A percentile compares a stretch with the other conserved stretches of the same genome.
These are phyloP conservation scores for Odontamblyopus lacepedii DNA, from an alignment of 2,797 vertebrate species.

Conservation along the genomic window DNA sequence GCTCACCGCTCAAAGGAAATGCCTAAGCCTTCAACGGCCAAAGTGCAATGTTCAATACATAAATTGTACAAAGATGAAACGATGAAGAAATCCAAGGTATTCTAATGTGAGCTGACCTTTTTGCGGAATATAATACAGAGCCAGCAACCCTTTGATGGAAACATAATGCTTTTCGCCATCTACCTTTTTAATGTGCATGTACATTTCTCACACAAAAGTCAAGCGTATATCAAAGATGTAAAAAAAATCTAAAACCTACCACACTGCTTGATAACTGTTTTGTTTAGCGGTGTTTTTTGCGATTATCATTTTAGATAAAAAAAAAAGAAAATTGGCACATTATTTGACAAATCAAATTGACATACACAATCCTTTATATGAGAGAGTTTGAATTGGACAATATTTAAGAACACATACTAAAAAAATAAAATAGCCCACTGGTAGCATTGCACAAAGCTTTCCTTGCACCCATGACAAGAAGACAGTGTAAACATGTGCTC, in stretches of 20 bases:
- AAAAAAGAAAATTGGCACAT: neutral
- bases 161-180: neutral
- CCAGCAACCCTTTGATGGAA: neutral
- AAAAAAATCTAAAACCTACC: neutral
- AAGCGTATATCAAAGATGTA: neutral
- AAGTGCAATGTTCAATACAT: conserved; percentile 48
- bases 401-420: neutral
- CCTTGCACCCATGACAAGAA: neutral
- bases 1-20: conserved; percentile 70
- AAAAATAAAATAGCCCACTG: neutral
- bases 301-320: neutral
- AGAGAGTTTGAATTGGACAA: neutral
- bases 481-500: neutral
- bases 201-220: neutral
- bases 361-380: neutral
- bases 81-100: conserved; percentile 10
- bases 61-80: conserved; percentile 9
- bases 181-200: no score
- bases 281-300: neutral
- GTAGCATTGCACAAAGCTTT: neutral
- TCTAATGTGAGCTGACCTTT: conserved; percentile 9
- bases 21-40: conserved; percentile 57
- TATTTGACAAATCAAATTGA: no score
- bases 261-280: neutral
- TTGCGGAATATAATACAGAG: neutral